Evolutionary conservation across 2,888 invertebrate species (phyloP), one percentile per base, ranked within the genome.

Genomic region (Himalopsyche tibetana): DNA sequence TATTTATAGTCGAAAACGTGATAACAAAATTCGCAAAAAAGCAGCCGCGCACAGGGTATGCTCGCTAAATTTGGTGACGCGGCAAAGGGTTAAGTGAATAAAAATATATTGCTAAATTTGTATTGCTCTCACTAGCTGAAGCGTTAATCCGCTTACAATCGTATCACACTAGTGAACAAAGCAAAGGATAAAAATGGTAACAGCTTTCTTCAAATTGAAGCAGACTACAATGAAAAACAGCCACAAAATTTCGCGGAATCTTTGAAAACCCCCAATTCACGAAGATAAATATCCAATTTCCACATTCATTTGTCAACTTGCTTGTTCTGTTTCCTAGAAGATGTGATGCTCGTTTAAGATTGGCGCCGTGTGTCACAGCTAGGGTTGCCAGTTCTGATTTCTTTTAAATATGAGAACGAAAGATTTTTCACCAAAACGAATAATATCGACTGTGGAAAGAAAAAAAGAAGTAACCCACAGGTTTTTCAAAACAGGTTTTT

Each of bases 241-340:
- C 55, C 82, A 28, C 55, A 55, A 36, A 81, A 42, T 82, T 82
- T 82, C 55, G 17, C 28, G 82, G 12, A 51, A 51, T 38, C 55
- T 82, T 82, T 45, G 55, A 82, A 17, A 28, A 55, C 82, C 63
- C n/a, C 63, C 28, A 28, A 19, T 63, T n/a, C 19, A n/a, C 55
- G 12, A 82, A 85, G 86, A 87, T 87, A 87, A 87, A 87, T 84
- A 87, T 87, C 87, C 87, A 87, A 87, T 87, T 87, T 87, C 86
- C 86, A 87, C 81, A 86, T 87, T 87, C 86, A 87, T 87, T 86
- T 86, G 84, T 87, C 87, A 81, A 82, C 38, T 83, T 55, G 84
- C 82, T 86, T 84, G 86, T 79, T 51, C 82, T 86, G 56, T 45
- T 55, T 56, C 69, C 80, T 63, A 74, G 80, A 63, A 19, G 63